Conservation (phyloP, 2,797 vertebrate genomes). For the Pygocentrus nattereri region DNA sequence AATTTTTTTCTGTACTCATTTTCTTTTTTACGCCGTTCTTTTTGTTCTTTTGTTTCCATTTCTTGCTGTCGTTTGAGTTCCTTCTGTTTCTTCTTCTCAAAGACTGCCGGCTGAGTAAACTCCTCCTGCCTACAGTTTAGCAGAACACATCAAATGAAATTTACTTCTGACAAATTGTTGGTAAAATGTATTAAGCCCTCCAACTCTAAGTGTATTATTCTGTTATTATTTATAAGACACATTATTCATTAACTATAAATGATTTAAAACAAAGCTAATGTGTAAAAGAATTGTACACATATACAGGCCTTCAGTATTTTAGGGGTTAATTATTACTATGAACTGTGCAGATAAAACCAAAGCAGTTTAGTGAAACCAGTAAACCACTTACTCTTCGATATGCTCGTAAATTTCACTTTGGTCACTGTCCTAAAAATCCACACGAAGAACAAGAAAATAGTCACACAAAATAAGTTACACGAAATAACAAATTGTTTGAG, state of each 20-base stretch:
- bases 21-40: slow-evolving; percentile 71
- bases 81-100: slow-evolving; percentile 57
- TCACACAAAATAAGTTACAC: neutral
- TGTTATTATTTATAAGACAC: too few species aligned
- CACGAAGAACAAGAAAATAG: slow-evolving; percentile 9
- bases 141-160: neutral
- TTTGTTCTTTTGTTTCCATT: slow-evolving; percentile 67
- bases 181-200: neutral
- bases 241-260: neutral
- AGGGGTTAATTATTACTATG: neutral
- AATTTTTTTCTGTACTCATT: slow-evolving; percentile 76
- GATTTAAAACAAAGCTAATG: neutral
- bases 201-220: too few species aligned
- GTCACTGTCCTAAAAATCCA: slow-evolving; percentile 70
- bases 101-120: neutral
- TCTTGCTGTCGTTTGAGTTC: slow-evolving; percentile 65
- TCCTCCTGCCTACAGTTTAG: slow-evolving; percentile 55
- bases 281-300: neutral
- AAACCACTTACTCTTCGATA: slow-evolving; percentile 73
- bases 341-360: neutral
- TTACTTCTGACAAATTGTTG: neutral
- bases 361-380: neutral
- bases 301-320: neutral
- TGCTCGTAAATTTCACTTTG: slow-evolving; percentile 75
- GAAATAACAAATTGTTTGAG: neutral